Evolutionary conservation across 2,888 invertebrate species (phyloP), one percentile per base, ranked within the genome.

Genomic region (Diaphora mendica): DNA sequence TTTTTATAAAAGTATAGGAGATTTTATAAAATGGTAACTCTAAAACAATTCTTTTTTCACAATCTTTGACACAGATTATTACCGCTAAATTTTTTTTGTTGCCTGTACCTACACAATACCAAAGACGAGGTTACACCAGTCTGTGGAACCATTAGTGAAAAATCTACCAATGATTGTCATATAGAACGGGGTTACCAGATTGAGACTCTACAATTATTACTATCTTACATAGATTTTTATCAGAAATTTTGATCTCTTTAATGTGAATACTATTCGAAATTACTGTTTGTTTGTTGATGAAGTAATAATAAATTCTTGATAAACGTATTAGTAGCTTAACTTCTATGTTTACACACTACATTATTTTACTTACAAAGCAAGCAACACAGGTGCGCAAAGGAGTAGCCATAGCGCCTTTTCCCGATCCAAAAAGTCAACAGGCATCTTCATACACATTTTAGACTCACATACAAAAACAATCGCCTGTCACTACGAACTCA

Each of bases 101-200:
- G 26, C 3, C 66, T 30, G 66, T 71, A 71, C n/a, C n/a, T 11
- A 55, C 66, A 66, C 48, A 42, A 51, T 39, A 4, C 15, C 23
- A 51, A 39, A 35, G 20, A 20, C 71, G n/a, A 71, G 71, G 66
- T 55, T 55, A 30, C 51, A 30, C 66, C n/a, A 33, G n/a, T 30
- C 62, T 39, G 39, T 26, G 8, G n/a, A 69, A n/a, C 17, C 11
- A 55, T 17, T 39, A 26, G n/a, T 55, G 68, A 69, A 69, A 67
- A 69, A 69, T 26, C 35, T 26, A 68, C 33, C n/a, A 35, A 35
- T 20, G n/a, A 51, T 55, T 69, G 26, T 9, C 26, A 69, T 55
- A 17, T 69, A 11, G 68, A 26, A 26, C 68, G 59, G 55, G 68
- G 68, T 69, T 55, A 69, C n/a, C 35, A 59, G 55, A 69, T 26